Base-by-base conservation (phyloP, 2,888 invertebrate genomes). In the Trissoscelio sp. region DNA sequence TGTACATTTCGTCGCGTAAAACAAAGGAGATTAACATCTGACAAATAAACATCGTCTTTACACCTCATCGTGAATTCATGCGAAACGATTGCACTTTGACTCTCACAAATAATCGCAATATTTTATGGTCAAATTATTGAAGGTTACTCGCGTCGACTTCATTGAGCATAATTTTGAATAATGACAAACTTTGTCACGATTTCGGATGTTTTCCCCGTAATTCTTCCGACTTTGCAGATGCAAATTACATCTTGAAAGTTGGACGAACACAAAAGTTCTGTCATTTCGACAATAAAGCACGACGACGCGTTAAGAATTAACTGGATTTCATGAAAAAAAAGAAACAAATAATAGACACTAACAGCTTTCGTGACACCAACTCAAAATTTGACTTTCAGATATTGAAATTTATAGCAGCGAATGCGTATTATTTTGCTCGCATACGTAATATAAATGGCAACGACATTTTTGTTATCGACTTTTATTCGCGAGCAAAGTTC, bases 181-280 rank as follows among this genome's bases (percentile, higher is more conserved):
- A 16, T 28, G 18, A 14, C 37, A 28, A 51, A 31, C 28, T 66
- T 66, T 37, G 22, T 51, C 34, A 51, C 39, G 18, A 22, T 66
- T 48, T 9, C 5, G 11, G 3, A 11, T 70, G 48, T 60, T 72
- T 53, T 31, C 58, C 18, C 11, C 14, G 22, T 37, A 53, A 69
- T 7, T 69, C 11, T 53, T 39, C 28, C 28, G 37, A 60, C 72
- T 60, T 60, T 72, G 31, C 28, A 20, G 12, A 64, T 74, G 73
- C 64, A 66, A 75, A 75, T 58, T 57, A 58, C 51, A 67, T 28
- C 12, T 37, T 12, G 28, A 22, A 75, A 75, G 58, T 75, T 58
- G 18, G 31, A 37, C 11, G 28, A 66, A 39, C 42, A 24, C 53
- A 22, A 58, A 74, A 75, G 46, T 75, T 75, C 22, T 51, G 58